These are phyloP conservation scores for Syrrhaptes paradoxus DNA, from an alignment of 2,113 vertebrate species.

Conservation along the genomic window DNA sequence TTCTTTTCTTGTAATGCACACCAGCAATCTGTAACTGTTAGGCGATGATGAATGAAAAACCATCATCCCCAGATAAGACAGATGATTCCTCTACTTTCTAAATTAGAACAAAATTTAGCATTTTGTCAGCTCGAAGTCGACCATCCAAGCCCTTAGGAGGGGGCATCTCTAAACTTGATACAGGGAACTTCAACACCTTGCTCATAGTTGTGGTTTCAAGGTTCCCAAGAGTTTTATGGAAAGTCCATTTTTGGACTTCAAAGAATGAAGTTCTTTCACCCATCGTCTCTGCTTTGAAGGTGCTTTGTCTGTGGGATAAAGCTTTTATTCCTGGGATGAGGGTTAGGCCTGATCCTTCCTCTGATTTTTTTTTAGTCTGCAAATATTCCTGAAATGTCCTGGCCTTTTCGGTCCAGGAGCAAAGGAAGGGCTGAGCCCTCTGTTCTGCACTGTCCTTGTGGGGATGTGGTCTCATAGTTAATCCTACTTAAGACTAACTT, in stretches of 20 bases:
- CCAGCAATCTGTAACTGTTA: not conserved
- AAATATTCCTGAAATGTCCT: not conserved
- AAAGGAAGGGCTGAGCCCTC: not conserved
- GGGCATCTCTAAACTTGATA: not conserved
- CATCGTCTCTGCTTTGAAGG: not conserved
- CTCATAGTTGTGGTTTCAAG: not conserved
- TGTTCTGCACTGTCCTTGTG: not conserved
- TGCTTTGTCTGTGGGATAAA: not conserved
- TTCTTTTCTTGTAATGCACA: not conserved
- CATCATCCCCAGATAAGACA: not conserved
- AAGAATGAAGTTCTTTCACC: not conserved
- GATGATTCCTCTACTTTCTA: not conserved
- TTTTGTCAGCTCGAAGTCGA: not conserved
- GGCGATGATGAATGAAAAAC: not conserved
- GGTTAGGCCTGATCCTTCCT: not conserved
- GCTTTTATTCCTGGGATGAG: not conserved
- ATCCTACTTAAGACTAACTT: not conserved
- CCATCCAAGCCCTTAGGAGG: not conserved
- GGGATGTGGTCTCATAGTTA: fast-evolving
- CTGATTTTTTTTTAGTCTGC: not conserved
- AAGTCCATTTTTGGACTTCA: not conserved
- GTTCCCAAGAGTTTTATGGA: not conserved
- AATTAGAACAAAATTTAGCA: not conserved
- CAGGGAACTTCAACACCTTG: not conserved
- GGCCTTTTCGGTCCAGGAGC: not conserved